A percentile compares a stretch with the other conserved stretches of the same genome.
Conservation (phyloP, 2,797 vertebrate species). For the Ciconia nigra region DNA sequence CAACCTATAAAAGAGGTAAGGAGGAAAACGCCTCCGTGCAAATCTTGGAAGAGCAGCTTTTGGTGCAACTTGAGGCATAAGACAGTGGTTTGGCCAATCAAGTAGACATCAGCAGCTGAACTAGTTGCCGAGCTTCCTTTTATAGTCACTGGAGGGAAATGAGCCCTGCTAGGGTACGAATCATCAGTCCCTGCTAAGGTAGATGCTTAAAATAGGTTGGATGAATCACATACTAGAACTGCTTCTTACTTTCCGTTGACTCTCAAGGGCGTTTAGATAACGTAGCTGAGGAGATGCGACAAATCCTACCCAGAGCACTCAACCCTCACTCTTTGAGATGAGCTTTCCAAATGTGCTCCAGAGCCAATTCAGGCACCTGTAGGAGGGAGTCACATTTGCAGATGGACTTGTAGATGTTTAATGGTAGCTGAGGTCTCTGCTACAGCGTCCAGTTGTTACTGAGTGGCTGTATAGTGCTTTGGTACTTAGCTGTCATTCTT, state of each 20-base stretch:
- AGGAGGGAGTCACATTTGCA: background rate
- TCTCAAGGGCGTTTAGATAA: background rate
- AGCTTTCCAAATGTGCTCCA: background rate
- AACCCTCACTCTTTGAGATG: background rate
- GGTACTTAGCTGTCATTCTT: background rate
- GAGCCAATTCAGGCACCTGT: background rate
- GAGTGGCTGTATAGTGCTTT: background rate
- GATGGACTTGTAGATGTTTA: background rate
- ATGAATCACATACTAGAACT: slow-evolving; percentile 51
- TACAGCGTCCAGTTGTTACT: background rate
- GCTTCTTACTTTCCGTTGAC: background rate
- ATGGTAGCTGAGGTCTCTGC: background rate
- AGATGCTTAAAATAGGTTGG: slow-evolving; percentile 46
- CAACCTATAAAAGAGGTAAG: slow-evolving; percentile 83
- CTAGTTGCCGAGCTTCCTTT: slow-evolving; percentile 3
- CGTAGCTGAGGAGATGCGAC: background rate
- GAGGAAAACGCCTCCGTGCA: background rate
- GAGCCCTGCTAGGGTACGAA: background rate
- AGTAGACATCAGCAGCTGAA: background rate
- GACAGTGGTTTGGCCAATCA: background rate
- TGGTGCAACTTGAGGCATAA: background rate
- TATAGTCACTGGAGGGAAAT: slow-evolving; percentile 23
- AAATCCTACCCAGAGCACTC: background rate
- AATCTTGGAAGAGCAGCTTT: background rate
- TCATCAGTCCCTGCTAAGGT: slow-evolving; percentile 48